Percentiles rank a stretch among this genome's conserved stretches.
These are phyloP conservation scores for Silvanus unidentatus DNA, from an alignment of 2,888 invertebrate species.

Conservation along the genomic window DNA sequence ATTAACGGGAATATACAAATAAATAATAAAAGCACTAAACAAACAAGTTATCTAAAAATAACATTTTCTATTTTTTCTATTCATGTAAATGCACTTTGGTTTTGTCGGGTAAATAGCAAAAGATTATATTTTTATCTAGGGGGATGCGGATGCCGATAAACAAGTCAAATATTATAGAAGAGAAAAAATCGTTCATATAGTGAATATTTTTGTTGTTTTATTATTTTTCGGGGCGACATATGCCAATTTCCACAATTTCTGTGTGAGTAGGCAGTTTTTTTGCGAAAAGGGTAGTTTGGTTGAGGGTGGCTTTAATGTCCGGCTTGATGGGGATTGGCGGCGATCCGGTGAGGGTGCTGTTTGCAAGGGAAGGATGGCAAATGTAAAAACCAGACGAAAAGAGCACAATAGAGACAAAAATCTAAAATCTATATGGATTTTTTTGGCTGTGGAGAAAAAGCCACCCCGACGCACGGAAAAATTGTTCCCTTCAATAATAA, in stretches of 20 bases:
- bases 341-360: slow-evolving; percentile 31
- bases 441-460: slow-evolving; percentile 9
- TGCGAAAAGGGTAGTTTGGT: slow-evolving; percentile 32
- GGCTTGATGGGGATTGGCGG: slow-evolving; percentile 17
- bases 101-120: slow-evolving; percentile 41
- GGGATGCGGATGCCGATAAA: slow-evolving; percentile 36
- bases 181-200: slow-evolving; percentile 5
- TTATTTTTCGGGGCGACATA: not conserved
- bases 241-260: not conserved
- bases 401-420: not conserved
- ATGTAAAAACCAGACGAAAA: not conserved
- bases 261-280: slow-evolving; percentile 29
- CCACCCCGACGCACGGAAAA: slow-evolving; percentile 11
- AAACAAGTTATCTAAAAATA: slow-evolving; percentile 41
- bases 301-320: slow-evolving; percentile 38
- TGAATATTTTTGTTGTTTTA: not conserved
- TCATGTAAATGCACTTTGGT: slow-evolving; percentile 37
- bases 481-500: too few species aligned
- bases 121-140: slow-evolving; percentile 27
- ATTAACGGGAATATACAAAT: slow-evolving; percentile 36
- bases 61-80: slow-evolving; percentile 40
- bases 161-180: slow-evolving; percentile 29
- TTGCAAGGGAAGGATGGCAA: slow-evolving; percentile 20
- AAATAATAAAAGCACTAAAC: slow-evolving; percentile 36
- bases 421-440: too few species aligned